Evolutionary conservation across 2,113 vertebrate species (phyloP).

Genomic region (Callocephalon fimbriatum): DNA sequence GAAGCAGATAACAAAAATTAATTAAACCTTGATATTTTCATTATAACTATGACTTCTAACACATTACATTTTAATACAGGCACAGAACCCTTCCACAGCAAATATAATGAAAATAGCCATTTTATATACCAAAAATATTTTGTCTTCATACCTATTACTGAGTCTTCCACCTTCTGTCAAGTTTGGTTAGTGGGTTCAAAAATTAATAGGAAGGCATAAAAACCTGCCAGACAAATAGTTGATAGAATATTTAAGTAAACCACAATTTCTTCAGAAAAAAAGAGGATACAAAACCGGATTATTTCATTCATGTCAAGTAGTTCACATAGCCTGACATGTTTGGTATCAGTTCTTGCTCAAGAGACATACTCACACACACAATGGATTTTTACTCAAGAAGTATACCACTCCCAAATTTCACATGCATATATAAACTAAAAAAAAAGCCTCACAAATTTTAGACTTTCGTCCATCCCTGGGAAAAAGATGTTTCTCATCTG

Average conservation of each 20-base stretch:
- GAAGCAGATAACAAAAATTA: neutral
- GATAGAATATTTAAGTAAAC: neutral
- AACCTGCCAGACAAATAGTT: neutral
- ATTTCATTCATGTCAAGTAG: neutral
- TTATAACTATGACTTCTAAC: neutral
- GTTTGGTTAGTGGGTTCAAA: neutral
- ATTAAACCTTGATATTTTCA: neutral
- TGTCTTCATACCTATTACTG: neutral
- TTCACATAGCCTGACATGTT: neutral
- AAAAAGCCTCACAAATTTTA: neutral
- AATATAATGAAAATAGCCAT: neutral
- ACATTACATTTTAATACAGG: neutral
- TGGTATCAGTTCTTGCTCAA: neutral
- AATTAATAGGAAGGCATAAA: neutral
- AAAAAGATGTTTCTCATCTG: constrained; percentile 10
- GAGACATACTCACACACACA: neutral
- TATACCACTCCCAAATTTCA: neutral
- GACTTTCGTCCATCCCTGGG: neutral
- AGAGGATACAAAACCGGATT: neutral
- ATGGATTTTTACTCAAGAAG: neutral
- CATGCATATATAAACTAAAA: neutral
- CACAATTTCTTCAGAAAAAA: neutral
- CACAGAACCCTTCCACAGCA: neutral
- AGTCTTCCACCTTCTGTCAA: neutral
- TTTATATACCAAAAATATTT: neutral